Conservation (phyloP, 64 coral and sea anemone genomes). For the Pocillopora verrucosa region DNA sequence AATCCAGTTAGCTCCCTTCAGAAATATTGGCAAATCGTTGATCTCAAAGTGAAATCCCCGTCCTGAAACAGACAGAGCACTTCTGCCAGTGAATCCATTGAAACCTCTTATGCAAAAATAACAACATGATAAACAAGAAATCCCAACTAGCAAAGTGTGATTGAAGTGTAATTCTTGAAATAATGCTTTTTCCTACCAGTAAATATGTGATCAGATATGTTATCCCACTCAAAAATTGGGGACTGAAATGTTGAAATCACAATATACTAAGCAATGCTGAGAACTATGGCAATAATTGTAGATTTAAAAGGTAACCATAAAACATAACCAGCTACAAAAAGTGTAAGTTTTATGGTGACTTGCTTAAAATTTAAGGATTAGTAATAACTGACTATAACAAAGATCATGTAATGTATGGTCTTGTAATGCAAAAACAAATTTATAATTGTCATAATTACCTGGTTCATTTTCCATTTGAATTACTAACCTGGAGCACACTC, state of each 20-base stretch:
- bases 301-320: neutral
- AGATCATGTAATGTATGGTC: no score
- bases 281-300: no score
- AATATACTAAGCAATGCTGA: no score
- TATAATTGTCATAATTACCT: neutral
- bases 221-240: no score
- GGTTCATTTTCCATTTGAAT: neutral
- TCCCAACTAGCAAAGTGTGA: neutral
- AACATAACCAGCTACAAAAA: no score
- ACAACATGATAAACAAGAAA: neutral
- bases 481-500: conserved; percentile 69
- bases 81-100: neutral
- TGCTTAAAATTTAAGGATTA: no score
- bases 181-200: no score
- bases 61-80: conserved; percentile 50
- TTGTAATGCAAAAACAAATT: neutral
- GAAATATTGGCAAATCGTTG: conserved; percentile 85
- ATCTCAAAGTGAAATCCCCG: conserved; percentile 94
- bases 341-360: no score
- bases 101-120: neutral
- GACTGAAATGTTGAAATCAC: no score
- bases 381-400: no score
- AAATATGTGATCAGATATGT: no score
- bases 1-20: conserved; percentile 99
- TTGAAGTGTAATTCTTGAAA: no score